Evolutionary conservation across 2,113 vertebrate species (phyloP), one percentile per base, ranked within the genome.

Genomic region (Eurystomus gularis): DNA sequence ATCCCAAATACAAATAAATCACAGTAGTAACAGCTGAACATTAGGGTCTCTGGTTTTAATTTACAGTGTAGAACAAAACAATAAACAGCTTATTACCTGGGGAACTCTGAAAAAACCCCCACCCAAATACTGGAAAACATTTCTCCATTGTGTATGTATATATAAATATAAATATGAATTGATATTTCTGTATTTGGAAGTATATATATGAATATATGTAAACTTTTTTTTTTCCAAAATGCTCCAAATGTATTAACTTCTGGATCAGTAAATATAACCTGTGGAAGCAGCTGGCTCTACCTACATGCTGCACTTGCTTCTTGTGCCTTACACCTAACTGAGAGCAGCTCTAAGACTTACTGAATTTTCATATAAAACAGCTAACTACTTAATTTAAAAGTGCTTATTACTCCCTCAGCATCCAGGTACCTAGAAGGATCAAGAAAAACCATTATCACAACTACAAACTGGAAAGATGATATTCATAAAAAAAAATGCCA

Each of bases 1-100:
- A 83, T 6, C 13, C 14, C 85, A 64, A 51, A 51, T 51, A 96
- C 54, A 94, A 92, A 92, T 86, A 96, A 86, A 93, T 83, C 90
- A 94, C 76, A 83, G 64, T 66, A 93, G 52, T 55, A 90, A 81
- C 12, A 88, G 55, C 26, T 70, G 58, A 86, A 66, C 12, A 60
- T 84, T 42, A 44, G 13, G 57, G 68, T 55, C 25, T 92, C 65
- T 72, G 37, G 62, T 91, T 88, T 92, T 76, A 62, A 93, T 81
- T 84, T 93, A 93, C 33, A 80, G 24, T 73, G 51, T 52, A 92
- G 48, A 86, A 82, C 44, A 89, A 86, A 83, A 64, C 17, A 68
- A 81, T 55, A 83, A 86, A 2, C 49, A 87, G 25, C 40, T 89
- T 88, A 65, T 49, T 29, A 82, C 16, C 66, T 4, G 1, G 31